Base-by-base conservation (phyloP, 2,797 vertebrate species). In the Tangara arthus region DNA sequence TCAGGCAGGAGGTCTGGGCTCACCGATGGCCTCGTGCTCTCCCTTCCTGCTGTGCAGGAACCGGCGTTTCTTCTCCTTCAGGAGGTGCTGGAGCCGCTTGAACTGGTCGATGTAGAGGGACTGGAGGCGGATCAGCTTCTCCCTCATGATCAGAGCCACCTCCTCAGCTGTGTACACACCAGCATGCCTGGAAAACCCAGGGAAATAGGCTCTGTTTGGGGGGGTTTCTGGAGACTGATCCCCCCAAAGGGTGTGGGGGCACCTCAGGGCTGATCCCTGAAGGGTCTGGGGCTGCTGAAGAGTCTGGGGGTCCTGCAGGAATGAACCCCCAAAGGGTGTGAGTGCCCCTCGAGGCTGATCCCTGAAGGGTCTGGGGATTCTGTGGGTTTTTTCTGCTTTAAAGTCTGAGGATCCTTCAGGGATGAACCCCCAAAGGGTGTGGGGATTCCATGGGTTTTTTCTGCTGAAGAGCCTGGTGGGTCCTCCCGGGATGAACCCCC, bases 101-200 rank as follows among this genome's bases (percentile, higher is more conserved):
- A 99, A 99, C 96, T 99, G 99, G 96, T 99, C 99, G 2, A 99
- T 99, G 96, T 99, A 99, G 53, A 99, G 98, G 4, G 99, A 99
- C 93, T 99, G 99, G 37, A 99, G 98, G 21, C 99, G 97, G 96
- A 99, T 99, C 69, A 99, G 98, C 95, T 99, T 99, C 89, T 99
- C 99, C 30, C 99, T 90, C 87, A 99, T 99, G 95, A 99, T 99
- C 81, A 99, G 97, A 5, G 99, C 99, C 91, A 99, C 99, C 96
- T 99, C 99, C 96, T 99, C 99, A 0, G 99, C 99, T 0, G 99
- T 99, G 97, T 99, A 99, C 14, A 99, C 98, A 0, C 99, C 99
- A 4, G 99, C 99, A 27, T 99, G 99, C 95, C 99, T 99, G 89
- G 2, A 89, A 84, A 23, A 26, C 2, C 47, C 78, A 30, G 1